Evolutionary conservation across 2,797 vertebrate genomes (phyloP).

Genomic region (Cyprinella venusta): DNA sequence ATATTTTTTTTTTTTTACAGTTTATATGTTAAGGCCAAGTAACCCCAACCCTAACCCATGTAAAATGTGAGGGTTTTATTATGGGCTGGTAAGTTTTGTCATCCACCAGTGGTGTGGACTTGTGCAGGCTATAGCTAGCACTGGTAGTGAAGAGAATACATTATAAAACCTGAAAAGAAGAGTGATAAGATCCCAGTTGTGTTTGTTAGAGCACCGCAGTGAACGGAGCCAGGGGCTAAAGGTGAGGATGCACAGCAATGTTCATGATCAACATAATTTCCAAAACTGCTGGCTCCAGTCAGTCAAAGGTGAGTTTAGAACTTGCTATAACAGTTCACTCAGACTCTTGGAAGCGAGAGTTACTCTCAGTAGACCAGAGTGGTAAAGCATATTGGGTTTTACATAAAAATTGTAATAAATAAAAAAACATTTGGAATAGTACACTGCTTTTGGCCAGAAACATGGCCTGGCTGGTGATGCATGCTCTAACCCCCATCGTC

Average conservation of each 20-base stretch:
- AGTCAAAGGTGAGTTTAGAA: background rate
- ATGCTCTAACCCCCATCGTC: background rate
- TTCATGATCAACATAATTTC: background rate
- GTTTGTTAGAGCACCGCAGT: slow-evolving; percentile 9
- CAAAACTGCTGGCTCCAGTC: background rate
- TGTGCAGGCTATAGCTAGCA: background rate
- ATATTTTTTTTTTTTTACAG: no score
- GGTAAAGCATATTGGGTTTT: background rate
- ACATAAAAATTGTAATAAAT: background rate
- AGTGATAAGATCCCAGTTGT: slow-evolving; percentile 10
- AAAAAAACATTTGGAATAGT: background rate
- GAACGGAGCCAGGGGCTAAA: slow-evolving; percentile 4
- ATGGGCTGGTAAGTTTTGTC: background rate
- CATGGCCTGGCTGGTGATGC: background rate
- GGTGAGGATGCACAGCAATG: background rate
- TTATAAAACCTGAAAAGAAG: background rate
- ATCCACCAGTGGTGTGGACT: background rate
- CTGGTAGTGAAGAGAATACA: background rate
- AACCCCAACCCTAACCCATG: no score
- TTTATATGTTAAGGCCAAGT: no score
- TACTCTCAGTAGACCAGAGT: background rate
- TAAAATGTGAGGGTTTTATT: background rate
- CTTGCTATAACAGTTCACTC: background rate
- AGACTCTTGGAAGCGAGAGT: background rate
- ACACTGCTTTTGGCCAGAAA: background rate